Evolutionary conservation across 2,113 vertebrate genomes (phyloP), one percentile per base, ranked within the genome.

Genomic region (Heterochromis multidens): DNA sequence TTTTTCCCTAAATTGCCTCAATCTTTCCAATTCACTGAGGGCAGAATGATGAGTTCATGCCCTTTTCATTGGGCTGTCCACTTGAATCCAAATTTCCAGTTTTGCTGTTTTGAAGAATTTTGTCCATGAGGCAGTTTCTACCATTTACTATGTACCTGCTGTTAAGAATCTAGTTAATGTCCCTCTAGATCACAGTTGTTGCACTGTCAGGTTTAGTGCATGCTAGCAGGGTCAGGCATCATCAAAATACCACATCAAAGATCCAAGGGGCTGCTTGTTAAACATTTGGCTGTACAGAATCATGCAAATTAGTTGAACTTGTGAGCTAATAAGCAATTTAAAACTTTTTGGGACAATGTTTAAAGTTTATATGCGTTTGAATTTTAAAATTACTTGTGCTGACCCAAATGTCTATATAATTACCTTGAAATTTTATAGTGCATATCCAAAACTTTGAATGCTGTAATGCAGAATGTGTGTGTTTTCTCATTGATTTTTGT

Each of bases 1-100:
- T 78, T 81, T 84, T 72, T 37, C 59, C 7, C 23, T 35, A 82
- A 80, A 77, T 74, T 84, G 80, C 77, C 90, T 77, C 74, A 61
- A 56, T 86, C 29, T 77, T 63, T 52, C 35, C 72, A 60, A 29
- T 82, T 85, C 72, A 87, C 70, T 49, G 49, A 61, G 21, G 12
- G 54, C 40, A 63, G 58, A 81, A 13, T 52, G 62, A 83, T 67
- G 52, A 83, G 63, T 82, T 84, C 54, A 23, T 40, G 37, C 12
- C 33, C 37, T 54, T 82, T 67, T 58, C 37, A 72, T 13, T 54
- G 49, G 10, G 57, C 8, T 4, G 2, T 74, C 54, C 25, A n/a
- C 35, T 74, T 21, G 21, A 56, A 62, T 29, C 80, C 37, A 31
- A 14, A 72, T 31, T 14, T 74, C 37, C 56, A 70, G 9, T 78